Evolutionary conservation across 2,113 vertebrate genomes (phyloP).

Genomic region (Dicerorhinus sumatrensis): DNA sequence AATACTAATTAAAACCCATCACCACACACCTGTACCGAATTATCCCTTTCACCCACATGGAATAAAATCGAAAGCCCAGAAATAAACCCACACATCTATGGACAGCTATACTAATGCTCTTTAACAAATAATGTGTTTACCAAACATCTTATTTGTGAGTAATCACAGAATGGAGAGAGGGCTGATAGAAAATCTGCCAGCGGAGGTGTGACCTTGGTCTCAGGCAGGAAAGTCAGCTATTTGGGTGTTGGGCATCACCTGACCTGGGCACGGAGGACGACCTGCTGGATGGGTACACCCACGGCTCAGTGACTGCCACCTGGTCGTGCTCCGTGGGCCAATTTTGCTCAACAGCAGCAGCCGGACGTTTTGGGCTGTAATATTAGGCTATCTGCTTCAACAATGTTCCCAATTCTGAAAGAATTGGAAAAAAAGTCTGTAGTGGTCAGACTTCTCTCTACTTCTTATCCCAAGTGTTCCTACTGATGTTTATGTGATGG

Average conservation of each 20-base stretch:
- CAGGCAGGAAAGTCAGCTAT: background rate
- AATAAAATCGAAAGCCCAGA: no score
- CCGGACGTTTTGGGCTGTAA: background rate
- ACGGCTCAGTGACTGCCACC: background rate
- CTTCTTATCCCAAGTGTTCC: background rate
- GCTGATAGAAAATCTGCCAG: background rate
- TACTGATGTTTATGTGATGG: background rate
- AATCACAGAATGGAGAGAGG: background rate
- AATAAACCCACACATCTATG: no score
- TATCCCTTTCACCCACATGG: no score
- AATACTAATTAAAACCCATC: no score
- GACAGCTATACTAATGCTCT: background rate
- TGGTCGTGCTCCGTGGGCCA: background rate
- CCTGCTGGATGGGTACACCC: fast-evolving
- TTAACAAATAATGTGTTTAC: background rate
- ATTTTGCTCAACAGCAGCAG: background rate
- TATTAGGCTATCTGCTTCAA: background rate
- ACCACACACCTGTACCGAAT: no score
- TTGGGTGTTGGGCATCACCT: no score
- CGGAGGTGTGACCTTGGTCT: background rate
- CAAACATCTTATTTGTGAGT: background rate
- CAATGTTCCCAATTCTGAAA: background rate
- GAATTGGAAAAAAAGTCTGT: background rate
- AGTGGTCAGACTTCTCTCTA: background rate
- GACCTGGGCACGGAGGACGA: background rate